Conservation (phyloP, 2,888 invertebrate species). For the Entomobrya multifasciata region DNA sequence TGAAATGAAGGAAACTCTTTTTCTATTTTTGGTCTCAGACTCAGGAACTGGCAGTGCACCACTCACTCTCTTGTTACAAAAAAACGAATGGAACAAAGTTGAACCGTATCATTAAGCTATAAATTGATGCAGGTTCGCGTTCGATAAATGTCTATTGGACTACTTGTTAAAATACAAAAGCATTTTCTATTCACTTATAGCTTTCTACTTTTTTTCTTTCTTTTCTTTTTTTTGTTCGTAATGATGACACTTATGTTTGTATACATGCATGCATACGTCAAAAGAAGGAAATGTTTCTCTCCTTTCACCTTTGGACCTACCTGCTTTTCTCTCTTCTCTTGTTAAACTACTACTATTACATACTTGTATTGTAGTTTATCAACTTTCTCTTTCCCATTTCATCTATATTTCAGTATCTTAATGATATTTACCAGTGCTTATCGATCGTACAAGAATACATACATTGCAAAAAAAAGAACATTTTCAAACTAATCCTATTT, state of each 20-base stretch:
- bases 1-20: background rate
- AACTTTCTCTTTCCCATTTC: constrained; percentile 47
- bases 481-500: constrained; percentile 30
- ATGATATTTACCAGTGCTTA: constrained; percentile 41
- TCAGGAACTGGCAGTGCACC: background rate
- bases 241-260: constrained; percentile 41
- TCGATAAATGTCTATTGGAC: background rate
- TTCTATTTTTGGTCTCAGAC: too few species aligned
- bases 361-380: constrained; percentile 20
- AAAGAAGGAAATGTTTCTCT: constrained; percentile 14
- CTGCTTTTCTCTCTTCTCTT: too few species aligned
- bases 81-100: constrained; percentile 28
- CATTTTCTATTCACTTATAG: constrained; percentile 3
- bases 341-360: too few species aligned
- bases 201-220: background rate
- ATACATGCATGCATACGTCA: background rate
- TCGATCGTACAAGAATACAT: constrained; percentile 47
- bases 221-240: constrained; percentile 27
- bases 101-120: constrained; percentile 52
- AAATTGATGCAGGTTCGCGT: constrained; percentile 42
- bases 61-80: background rate
- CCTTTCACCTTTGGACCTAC: background rate
- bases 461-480: constrained; percentile 19
- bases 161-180: background rate
- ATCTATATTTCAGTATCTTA: constrained; percentile 47